A percentile compares a stretch with the other conserved stretches of the same genome.
phyloP scores from a whole-genome alignment of 2,888 invertebrate species.

The Pelosia muscerda region DNA sequence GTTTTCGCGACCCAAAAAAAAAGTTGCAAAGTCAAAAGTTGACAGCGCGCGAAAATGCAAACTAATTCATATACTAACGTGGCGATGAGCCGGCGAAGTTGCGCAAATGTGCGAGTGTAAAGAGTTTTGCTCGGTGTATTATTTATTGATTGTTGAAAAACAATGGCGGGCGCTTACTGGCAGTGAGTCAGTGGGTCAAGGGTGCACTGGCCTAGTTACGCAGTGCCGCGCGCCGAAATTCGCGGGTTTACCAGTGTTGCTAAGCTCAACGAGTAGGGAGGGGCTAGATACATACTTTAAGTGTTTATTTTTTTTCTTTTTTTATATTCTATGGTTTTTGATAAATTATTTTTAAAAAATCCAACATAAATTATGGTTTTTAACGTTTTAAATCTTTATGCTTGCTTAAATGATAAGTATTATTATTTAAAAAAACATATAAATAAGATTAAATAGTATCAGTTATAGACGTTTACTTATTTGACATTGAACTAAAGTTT shows the following conservation, averaged over 20 bases:
- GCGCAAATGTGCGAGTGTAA: slow-evolving; percentile 78
- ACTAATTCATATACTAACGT: slow-evolving; percentile 60
- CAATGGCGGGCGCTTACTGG: slow-evolving; percentile 83
- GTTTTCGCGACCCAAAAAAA: slow-evolving; percentile 61
- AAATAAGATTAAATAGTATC: neutral
- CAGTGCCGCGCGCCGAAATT: slow-evolving; percentile 83
- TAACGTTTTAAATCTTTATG: too few species aligned
- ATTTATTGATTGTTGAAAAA: slow-evolving; percentile 87
- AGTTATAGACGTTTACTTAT: neutral
- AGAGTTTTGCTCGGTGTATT: slow-evolving; percentile 81
- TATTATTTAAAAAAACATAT: too few species aligned
- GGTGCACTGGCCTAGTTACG: slow-evolving; percentile 82
- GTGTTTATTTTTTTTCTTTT: slow-evolving; percentile 37
- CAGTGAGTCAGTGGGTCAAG: slow-evolving; percentile 86
- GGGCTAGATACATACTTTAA: slow-evolving; percentile 55
- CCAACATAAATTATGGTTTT: too few species aligned
- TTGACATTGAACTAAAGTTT: slow-evolving; percentile 10
- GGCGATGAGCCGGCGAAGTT: slow-evolving; percentile 71
- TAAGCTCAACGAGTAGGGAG: slow-evolving; percentile 76
- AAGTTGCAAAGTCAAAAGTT: slow-evolving; percentile 61
- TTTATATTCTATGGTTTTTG: too few species aligned
- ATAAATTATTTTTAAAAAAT: too few species aligned
- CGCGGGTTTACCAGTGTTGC: slow-evolving; percentile 81
- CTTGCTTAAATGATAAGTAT: too few species aligned
- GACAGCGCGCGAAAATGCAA: slow-evolving; percentile 69